These are phyloP conservation scores for Drosophila yooni DNA, from an alignment of 2,888 invertebrate genomes.

Conservation along the genomic window DNA sequence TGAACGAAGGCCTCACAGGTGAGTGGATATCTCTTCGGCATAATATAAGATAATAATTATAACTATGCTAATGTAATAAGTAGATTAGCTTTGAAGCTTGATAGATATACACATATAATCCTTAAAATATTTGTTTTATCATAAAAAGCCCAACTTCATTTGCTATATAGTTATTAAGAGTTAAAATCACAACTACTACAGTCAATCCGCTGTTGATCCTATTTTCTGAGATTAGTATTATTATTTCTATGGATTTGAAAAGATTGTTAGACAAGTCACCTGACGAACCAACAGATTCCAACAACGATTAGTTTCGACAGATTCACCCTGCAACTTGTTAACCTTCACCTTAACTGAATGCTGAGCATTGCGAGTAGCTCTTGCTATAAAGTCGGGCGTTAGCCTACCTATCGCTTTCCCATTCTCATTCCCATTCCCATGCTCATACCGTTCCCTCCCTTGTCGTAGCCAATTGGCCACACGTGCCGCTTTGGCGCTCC, in stretches of 20 bases:
- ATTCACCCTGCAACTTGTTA: slow-evolving; percentile 52
- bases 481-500: slow-evolving; percentile 54
- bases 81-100: background rate
- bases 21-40: slow-evolving; percentile 38
- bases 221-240: slow-evolving; percentile 28
- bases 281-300: slow-evolving; percentile 24
- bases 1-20: slow-evolving; percentile 60
- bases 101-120: too few relatives aligned
- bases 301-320: slow-evolving; percentile 33
- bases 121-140: background rate
- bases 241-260: slow-evolving; percentile 34
- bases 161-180: background rate
- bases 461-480: slow-evolving; percentile 32
- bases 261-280: slow-evolving; percentile 34
- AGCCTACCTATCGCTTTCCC: slow-evolving; percentile 4
- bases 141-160: background rate
- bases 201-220: slow-evolving; percentile 24
- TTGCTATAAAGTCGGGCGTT: slow-evolving; percentile 6
- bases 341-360: slow-evolving; percentile 51
- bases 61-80: background rate
- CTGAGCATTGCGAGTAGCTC: slow-evolving; percentile 2
- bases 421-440: background rate
- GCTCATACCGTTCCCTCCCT: background rate
- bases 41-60: background rate
- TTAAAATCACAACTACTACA: background rate